phyloP scores from a whole-genome alignment of 2,113 vertebrate species.

The Lophochroa leadbeateri region DNA sequence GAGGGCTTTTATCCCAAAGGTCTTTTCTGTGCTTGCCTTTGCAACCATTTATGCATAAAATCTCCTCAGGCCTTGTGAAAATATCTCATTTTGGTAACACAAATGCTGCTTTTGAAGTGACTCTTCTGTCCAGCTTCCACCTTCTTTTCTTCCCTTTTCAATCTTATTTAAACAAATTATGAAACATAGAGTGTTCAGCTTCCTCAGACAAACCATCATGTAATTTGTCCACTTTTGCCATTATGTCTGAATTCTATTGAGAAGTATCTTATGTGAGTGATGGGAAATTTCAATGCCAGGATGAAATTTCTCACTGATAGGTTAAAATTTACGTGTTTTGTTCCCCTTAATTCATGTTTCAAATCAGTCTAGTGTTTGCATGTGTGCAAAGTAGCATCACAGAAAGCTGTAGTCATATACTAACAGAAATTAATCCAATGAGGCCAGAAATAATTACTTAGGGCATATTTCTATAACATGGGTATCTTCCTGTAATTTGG shows the following conservation, averaged over 20 bases:
- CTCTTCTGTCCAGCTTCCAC: neutral
- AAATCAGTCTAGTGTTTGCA: neutral
- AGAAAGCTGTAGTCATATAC: neutral
- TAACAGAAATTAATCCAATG: neutral
- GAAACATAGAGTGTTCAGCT: neutral
- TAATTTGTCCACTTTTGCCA: neutral
- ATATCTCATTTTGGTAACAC: neutral
- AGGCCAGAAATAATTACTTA: neutral
- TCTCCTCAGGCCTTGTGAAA: neutral
- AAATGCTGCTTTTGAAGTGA: neutral
- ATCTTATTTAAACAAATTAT: neutral
- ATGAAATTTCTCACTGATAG: neutral
- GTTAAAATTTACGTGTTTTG: neutral
- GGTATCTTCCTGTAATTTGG: neutral
- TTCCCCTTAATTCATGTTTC: neutral
- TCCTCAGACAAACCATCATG: neutral
- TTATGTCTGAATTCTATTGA: neutral
- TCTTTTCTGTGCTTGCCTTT: neutral
- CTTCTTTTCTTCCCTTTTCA: neutral
- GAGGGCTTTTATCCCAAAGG: neutral
- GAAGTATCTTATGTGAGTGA: neutral
- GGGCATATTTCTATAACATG: neutral
- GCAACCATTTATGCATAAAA: neutral
- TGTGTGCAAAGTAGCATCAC: neutral
- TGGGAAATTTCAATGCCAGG: neutral